These are phyloP conservation scores for Austrofundulus limnaeus DNA, from an alignment of 2,113 vertebrate genomes.

Conservation along the genomic window DNA sequence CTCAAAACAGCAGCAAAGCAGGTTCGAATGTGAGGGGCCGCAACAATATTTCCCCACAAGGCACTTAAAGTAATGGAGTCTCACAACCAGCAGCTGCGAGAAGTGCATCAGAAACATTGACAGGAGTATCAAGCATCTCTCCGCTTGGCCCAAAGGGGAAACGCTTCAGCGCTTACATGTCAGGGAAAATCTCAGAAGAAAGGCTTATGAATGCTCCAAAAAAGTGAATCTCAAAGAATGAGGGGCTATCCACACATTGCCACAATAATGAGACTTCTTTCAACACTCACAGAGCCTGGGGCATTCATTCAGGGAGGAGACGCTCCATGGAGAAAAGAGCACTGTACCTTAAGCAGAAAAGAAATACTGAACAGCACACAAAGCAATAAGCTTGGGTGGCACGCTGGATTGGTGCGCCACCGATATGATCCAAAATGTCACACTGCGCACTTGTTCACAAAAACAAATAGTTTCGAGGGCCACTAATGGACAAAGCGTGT, in stretches of 20 bases:
- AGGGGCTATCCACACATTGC: slow-evolving; percentile 60
- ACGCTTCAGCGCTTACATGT: slow-evolving; percentile 68
- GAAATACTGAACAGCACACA: slow-evolving; percentile 57
- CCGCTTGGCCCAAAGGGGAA: slow-evolving; percentile 69
- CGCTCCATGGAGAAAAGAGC: slow-evolving; percentile 64
- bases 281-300: slow-evolving; percentile 69
- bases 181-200: slow-evolving; percentile 70
- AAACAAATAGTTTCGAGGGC: slow-evolving; percentile 39
- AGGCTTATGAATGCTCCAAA: slow-evolving; percentile 63
- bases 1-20: slow-evolving; percentile 53
- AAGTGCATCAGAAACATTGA: slow-evolving; percentile 71
- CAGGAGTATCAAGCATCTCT: slow-evolving; percentile 67
- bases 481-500: slow-evolving; percentile 49
- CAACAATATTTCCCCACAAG: slow-evolving; percentile 65
- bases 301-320: slow-evolving; percentile 69
- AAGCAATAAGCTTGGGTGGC: slow-evolving; percentile 44
- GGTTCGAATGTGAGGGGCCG: slow-evolving; percentile 43
- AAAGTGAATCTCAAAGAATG: slow-evolving; percentile 60
- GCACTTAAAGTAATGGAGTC: slow-evolving; percentile 71
- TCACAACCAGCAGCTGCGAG: slow-evolving; percentile 57
- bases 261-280: slow-evolving; percentile 73
- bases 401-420: slow-evolving; percentile 39
- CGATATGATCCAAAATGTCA: slow-evolving; percentile 51
- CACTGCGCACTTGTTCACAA: slow-evolving; percentile 19
- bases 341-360: slow-evolving; percentile 69